Evolutionary conservation across 1,140 invertebrate species (phyloP), one percentile per base, ranked within the genome.

Genomic region (Stegodyphus mimosarum): DNA sequence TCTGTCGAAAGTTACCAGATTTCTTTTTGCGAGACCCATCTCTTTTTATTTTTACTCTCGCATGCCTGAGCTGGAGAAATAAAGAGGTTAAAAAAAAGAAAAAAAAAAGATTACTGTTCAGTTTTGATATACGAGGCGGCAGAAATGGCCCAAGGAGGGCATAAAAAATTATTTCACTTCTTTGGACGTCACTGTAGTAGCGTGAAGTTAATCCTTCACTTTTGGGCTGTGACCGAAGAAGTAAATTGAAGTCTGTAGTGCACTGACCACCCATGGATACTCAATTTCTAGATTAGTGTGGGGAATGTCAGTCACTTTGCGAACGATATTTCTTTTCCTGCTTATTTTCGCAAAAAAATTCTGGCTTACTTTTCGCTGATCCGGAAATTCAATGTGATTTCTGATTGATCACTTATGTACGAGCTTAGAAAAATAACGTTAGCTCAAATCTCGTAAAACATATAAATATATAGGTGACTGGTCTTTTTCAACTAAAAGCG

Each of bases 71-170:
- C 64, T 18, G n/a, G 18, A 52, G 53, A 76, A 60, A 17, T n/a
- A 49, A 33, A n/a, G 13, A 50, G 74, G 13, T 60, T 15, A 52
- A 69, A 17, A 67, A 51, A 7, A 33, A 17, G 67, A 71, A 53
- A 79, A 78, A 70, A 70, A 79, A 55, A 63, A 69, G 52, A 80
- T 80, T 71, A 80, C 67, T 80, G 77, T 80, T 83, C 80, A 64
- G 9, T 74, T 81, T 74, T 83, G 69, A 83, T 83, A 64, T 73
- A 83, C 71, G 80, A 83, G 80, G 80, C 63, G 80, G 60, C 80
- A 83, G 71, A 83, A 83, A 83, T 83, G 71, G 80, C 70, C 55
- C 74, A 10, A 55, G 71, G 63, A 50, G 48, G 69, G 69, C 52
- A 50, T 55, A 71, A 80, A 81, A 81, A 83, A 74, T 80, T 80